Conservation (phyloP, 2,888 invertebrate species). For the Andrena bucephala region DNA sequence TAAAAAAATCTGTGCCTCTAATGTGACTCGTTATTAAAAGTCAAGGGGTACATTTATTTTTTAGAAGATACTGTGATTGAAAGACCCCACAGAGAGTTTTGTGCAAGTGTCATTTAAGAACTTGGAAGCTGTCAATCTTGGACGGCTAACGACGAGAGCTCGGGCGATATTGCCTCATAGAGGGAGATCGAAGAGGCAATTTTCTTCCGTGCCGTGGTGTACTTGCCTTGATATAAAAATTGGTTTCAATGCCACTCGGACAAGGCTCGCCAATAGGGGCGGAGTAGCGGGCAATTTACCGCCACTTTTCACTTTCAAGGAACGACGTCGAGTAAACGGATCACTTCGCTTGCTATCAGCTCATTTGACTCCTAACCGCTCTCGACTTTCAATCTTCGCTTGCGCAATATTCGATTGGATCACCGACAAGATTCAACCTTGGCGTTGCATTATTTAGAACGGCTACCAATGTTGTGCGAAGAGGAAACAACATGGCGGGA, state of each 20-base stretch:
- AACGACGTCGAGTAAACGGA: conserved; percentile 36
- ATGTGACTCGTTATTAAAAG: no score
- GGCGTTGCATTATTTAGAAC: not conserved
- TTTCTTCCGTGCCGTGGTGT: conserved; percentile 27
- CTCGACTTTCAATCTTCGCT: not conserved
- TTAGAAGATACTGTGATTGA: not conserved
- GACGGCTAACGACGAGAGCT: conserved; percentile 31
- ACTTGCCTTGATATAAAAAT: conserved; percentile 58
- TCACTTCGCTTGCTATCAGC: not conserved
- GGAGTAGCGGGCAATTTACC: conserved; percentile 40
- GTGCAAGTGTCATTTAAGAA: conserved; percentile 3
- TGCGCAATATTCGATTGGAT: not conserved
- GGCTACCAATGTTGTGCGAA: not conserved
- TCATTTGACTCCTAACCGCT: not conserved
- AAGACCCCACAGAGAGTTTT: not conserved
- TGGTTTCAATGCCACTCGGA: conserved; percentile 54
- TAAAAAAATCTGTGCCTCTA: no score
- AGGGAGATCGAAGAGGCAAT: conserved; percentile 37
- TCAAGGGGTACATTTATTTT: no score
- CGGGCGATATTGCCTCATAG: conserved; percentile 3
- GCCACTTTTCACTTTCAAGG: conserved; percentile 51
- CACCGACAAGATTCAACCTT: not conserved
- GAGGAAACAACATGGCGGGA: not conserved
- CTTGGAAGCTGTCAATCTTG: not conserved
- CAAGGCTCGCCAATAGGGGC: conserved; percentile 37